These are phyloP conservation scores for Plutella xylostella DNA, from an alignment of 2,888 invertebrate species.

Conservation along the genomic window DNA sequence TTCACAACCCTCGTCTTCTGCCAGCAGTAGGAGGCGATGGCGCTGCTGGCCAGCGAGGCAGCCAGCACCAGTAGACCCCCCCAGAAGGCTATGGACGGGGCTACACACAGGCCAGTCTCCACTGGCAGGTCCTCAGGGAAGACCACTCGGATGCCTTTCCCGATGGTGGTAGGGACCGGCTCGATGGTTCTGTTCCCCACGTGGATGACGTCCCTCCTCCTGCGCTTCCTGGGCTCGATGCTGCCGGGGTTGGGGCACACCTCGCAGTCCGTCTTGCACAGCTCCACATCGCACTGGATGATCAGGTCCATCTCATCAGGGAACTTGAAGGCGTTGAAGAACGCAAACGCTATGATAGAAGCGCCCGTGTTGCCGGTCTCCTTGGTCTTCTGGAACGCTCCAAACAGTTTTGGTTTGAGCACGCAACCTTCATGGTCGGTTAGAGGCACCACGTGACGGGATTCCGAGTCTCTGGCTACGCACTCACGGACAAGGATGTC, in stretches of 20 bases:
- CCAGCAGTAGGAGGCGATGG: constrained; percentile 52
- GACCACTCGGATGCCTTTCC: constrained; percentile 75
- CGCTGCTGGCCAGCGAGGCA: constrained; percentile 68
- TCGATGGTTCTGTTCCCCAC: constrained; percentile 60
- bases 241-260: constrained; percentile 77
- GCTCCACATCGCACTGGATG: constrained; percentile 84
- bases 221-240: constrained; percentile 53
- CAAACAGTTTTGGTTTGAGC: constrained; percentile 82
- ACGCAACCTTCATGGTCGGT: constrained; percentile 84
- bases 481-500: constrained; percentile 84
- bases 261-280: constrained; percentile 84
- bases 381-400: constrained; percentile 83
- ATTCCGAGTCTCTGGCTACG: constrained; percentile 77
- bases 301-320: constrained; percentile 87
- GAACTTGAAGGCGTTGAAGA: constrained; percentile 86
- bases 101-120: constrained; percentile 70
- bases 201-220: constrained; percentile 53
- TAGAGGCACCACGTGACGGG: constrained; percentile 73
- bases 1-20: constrained; percentile 45
- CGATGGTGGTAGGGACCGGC: constrained; percentile 71
- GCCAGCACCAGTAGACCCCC: constrained; percentile 71
- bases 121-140: constrained; percentile 74
- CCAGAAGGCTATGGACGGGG: constrained; percentile 72
- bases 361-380: constrained; percentile 80
- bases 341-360: constrained; percentile 81